Conservation (phyloP, 2,888 invertebrate species). For the Endotricha flammealis region DNA sequence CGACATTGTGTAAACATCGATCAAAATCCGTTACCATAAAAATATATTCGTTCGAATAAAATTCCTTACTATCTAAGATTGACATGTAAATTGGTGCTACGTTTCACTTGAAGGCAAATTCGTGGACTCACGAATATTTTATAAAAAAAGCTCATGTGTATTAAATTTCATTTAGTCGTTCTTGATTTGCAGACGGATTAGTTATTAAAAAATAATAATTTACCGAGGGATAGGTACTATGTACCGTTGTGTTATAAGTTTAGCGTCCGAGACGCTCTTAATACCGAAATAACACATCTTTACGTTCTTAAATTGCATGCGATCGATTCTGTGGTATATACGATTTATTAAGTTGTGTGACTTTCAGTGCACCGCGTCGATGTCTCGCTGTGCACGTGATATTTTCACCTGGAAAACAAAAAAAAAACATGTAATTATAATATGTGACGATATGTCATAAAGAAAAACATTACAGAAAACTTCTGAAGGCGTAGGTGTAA, state of each 20-base stretch:
- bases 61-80: slow-evolving; percentile 43
- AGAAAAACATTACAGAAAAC: too few species aligned
- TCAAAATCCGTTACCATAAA: slow-evolving; percentile 50
- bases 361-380: slow-evolving; percentile 84
- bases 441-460: too few species aligned
- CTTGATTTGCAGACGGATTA: background rate
- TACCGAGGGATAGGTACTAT: slow-evolving; percentile 1
- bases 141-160: slow-evolving; percentile 20
- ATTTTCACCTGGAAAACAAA: slow-evolving; percentile 84
- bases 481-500: too few species aligned
- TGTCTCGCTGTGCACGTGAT: slow-evolving; percentile 96
- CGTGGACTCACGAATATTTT: slow-evolving; percentile 27
- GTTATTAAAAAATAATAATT: background rate
- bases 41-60: slow-evolving; percentile 47
- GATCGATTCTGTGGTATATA: background rate
- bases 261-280: background rate
- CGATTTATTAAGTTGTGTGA: background rate
- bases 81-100: slow-evolving; percentile 56
- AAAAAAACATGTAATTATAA: too few species aligned
- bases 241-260: background rate
- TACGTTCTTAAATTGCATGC: background rate
- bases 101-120: slow-evolving; percentile 39
- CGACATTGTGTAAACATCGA: slow-evolving; percentile 49
- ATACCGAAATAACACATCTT: background rate
- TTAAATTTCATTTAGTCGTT: background rate